Conservation (phyloP, 2,888 invertebrate genomes). For the Encarsia formosa region DNA sequence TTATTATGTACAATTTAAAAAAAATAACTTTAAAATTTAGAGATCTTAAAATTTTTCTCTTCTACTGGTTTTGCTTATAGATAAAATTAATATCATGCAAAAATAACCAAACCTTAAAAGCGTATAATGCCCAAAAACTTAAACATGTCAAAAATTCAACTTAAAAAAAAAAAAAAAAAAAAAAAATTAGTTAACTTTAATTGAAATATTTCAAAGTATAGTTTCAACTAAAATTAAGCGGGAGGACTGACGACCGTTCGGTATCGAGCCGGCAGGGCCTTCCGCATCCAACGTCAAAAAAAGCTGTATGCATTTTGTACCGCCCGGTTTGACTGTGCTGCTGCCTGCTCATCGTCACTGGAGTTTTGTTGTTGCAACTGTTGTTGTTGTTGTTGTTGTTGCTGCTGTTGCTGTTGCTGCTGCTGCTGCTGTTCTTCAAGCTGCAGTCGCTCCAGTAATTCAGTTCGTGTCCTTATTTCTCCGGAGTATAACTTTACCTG, state of each 20-base stretch:
- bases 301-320: conserved; percentile 65
- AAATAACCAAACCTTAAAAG: neutral
- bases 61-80: neutral
- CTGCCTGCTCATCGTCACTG: conserved; percentile 40
- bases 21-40: neutral
- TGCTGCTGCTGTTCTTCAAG: conserved; percentile 44
- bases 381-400: conserved; percentile 27
- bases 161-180: neutral
- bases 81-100: neutral
- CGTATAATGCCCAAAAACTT: neutral
- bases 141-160: conserved; percentile 17
- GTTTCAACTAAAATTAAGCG: no score
- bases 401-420: conserved; percentile 24
- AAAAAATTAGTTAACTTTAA: neutral
- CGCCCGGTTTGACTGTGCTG: conserved; percentile 54
- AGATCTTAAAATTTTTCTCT: neutral
- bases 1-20: neutral
- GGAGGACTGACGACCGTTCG: conserved; percentile 42
- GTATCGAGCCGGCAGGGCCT: conserved; percentile 39
- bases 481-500: conserved; percentile 74
- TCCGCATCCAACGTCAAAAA: conserved; percentile 54
- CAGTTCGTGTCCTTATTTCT: conserved; percentile 74
- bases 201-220: no score
- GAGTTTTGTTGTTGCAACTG: conserved; percentile 20
- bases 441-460: conserved; percentile 69